Evolutionary conservation across 2,113 vertebrate species (phyloP).

Genomic region (Aspiorhynchus laticeps): DNA sequence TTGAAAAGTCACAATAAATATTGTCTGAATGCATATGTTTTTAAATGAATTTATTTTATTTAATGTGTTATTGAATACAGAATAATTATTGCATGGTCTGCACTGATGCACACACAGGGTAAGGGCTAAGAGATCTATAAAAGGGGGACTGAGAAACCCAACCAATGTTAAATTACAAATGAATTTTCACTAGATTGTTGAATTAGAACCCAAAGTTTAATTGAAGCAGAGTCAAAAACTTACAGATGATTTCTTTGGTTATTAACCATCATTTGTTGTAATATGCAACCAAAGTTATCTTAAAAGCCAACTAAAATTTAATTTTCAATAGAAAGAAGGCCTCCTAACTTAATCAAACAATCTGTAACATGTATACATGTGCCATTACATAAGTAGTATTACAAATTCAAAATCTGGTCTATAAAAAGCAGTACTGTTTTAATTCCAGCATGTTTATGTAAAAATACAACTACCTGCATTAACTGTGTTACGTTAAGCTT

Average conservation of each 20-base stretch:
- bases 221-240: background rate
- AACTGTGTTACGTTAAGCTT: background rate
- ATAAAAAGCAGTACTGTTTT: background rate
- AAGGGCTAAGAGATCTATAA: background rate
- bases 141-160: background rate
- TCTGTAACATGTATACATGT: slow-evolving; percentile 19
- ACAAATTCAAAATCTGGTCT: slow-evolving; percentile 4
- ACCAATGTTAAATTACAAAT: background rate
- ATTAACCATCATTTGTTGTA: slow-evolving; percentile 26
- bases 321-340: slow-evolving; percentile 16
- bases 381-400: background rate
- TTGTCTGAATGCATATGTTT: background rate
- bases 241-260: slow-evolving; percentile 33
- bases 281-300: slow-evolving; percentile 19
- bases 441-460: background rate
- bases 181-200: background rate
- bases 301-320: slow-evolving; percentile 1
- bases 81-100: slow-evolving; percentile 34
- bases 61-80: slow-evolving; percentile 23
- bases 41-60: background rate
- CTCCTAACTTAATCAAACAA: slow-evolving; percentile 17
- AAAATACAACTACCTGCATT: slow-evolving; percentile 1
- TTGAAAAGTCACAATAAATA: background rate
- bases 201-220: background rate
- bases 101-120: background rate